Conservation (phyloP, 2,113 vertebrate genomes). For the Jaculus jaculus region DNA sequence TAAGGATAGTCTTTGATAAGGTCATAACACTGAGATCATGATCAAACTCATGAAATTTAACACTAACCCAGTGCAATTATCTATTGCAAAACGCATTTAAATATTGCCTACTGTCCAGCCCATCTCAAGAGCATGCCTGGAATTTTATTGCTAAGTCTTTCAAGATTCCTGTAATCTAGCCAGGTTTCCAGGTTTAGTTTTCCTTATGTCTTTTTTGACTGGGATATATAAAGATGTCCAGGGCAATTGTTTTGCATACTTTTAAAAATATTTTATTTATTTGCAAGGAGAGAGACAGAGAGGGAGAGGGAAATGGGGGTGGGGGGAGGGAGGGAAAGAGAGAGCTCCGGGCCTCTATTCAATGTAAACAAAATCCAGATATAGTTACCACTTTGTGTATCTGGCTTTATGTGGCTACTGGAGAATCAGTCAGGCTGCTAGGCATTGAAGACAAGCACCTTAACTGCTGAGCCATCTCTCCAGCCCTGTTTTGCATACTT, state of each 20-base stretch:
- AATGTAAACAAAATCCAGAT: no score
- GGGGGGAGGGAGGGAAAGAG: no score
- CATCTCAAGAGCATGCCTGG: background rate
- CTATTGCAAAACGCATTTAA: background rate
- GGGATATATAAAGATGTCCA: background rate
- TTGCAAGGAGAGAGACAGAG: no score
- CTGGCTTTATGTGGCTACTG: no score
- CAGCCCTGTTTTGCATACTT: background rate
- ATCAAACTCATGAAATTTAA: background rate
- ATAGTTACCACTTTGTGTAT: no score
- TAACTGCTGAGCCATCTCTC: no score
- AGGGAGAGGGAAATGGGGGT: no score
- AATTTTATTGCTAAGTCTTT: background rate
- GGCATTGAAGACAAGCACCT: no score
- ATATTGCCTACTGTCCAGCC: background rate
- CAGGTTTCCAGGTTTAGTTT: background rate
- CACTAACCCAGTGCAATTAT: background rate
- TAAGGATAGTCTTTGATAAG: slow-evolving; percentile 10
- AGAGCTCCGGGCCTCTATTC: no score
- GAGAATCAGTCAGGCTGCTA: no score
- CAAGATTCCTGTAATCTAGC: background rate
- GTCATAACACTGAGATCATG: background rate
- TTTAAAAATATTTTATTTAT: background rate
- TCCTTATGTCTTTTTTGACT: background rate
- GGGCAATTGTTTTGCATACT: background rate